Percentiles rank a stretch among this genome's conserved stretches.
Conservation (phyloP, 2,113 vertebrate genomes). For the Parus major region DNA sequence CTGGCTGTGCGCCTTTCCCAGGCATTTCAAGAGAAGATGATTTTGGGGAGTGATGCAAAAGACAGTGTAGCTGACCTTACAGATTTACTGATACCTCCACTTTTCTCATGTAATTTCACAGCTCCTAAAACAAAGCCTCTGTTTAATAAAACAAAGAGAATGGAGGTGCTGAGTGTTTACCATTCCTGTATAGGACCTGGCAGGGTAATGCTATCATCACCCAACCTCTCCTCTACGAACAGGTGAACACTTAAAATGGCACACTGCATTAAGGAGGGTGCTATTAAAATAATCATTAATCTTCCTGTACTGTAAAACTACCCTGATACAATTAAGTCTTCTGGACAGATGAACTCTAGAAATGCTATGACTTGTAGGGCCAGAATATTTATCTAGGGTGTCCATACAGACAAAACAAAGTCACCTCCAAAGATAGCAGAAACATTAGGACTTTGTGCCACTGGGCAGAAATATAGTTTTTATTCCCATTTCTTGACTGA, state of each 20-base stretch:
- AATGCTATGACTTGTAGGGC: neutral
- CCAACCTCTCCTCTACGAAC: neutral
- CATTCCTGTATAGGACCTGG: neutral
- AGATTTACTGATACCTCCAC: neutral
- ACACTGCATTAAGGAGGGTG: neutral
- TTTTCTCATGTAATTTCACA: neutral
- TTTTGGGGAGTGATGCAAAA: neutral
- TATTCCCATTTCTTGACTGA: neutral
- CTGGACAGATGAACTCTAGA: neutral
- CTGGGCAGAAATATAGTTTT: neutral
- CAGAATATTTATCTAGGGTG: neutral
- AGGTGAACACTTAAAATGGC: neutral
- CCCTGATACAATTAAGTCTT: neutral
- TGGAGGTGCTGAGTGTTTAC: neutral
- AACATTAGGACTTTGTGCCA: neutral
- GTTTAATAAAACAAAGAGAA: neutral
- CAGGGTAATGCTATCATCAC: neutral
- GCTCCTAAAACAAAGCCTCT: neutral
- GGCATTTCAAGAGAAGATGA: neutral
- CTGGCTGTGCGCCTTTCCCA: neutral
- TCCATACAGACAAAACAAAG: accelerated
- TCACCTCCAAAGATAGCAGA: neutral
- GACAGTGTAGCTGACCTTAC: neutral
- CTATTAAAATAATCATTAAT: neutral
- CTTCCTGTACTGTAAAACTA: neutral